These are phyloP conservation scores for Pseudomyrmex sp. DNA, from an alignment of 1,140 invertebrate genomes.

Conservation along the genomic window DNA sequence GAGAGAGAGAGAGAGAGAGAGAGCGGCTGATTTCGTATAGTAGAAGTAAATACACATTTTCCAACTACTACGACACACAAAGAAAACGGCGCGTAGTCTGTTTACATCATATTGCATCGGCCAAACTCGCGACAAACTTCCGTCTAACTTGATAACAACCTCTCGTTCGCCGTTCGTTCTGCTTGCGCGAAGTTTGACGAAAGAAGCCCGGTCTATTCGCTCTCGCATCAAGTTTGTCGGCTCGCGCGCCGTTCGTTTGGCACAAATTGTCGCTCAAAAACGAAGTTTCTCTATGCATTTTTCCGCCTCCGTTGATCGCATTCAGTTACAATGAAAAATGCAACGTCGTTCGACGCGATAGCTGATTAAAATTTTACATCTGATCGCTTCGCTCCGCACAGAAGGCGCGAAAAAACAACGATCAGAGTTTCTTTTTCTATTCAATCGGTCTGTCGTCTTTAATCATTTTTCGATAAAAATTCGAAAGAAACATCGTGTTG, in stretches of 20 bases:
- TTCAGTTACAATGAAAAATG: slow-evolving; percentile 4
- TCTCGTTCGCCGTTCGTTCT: slow-evolving; percentile 41
- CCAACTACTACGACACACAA: slow-evolving; percentile 27
- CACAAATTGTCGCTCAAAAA: slow-evolving; percentile 50
- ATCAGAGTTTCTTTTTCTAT: slow-evolving; percentile 12
- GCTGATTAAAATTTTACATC: slow-evolving; percentile 45
- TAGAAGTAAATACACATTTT: slow-evolving; percentile 38
- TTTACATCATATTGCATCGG: slow-evolving; percentile 56
- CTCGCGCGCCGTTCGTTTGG: slow-evolving; percentile 54
- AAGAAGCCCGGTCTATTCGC: slow-evolving; percentile 54
- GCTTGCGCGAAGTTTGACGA: slow-evolving; percentile 54
- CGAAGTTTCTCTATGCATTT: slow-evolving; percentile 37
- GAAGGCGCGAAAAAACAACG: background rate
- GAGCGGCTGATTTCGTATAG: slow-evolving; percentile 23
- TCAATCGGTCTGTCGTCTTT: slow-evolving; percentile 6
- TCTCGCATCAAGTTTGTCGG: slow-evolving; percentile 50
- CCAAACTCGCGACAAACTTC: slow-evolving; percentile 55
- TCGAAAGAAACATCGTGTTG: background rate
- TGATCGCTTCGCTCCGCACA: background rate
- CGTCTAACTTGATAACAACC: slow-evolving; percentile 58
- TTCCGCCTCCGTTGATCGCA: slow-evolving; percentile 45
- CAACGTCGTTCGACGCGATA: background rate
- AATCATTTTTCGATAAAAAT: background rate
- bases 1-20: slow-evolving; percentile 7
- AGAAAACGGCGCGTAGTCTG: slow-evolving; percentile 40